Evolutionary conservation across 2,888 invertebrate genomes (phyloP), one percentile per base, ranked within the genome.

Genomic region (Clistopyga incitator): DNA sequence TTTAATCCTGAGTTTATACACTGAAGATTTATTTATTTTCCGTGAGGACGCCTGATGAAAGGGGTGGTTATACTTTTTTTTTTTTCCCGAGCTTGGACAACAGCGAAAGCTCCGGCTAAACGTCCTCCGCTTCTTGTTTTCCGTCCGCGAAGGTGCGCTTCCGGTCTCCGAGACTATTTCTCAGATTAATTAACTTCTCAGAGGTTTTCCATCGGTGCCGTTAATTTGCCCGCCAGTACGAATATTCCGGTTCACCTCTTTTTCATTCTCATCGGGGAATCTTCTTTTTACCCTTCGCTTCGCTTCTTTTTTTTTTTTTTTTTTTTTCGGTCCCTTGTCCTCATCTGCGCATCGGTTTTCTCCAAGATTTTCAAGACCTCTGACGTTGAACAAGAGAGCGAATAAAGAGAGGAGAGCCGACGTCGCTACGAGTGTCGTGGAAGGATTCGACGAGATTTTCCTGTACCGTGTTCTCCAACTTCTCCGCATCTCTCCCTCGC

Each of bases 141-240:
- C 67, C 23, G 54, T 20, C 42, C 15, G 11, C 20, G 52, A 64
- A 42, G 20, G 20, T 79, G 74, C 71, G n/a, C 34, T 61, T 65
- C 20, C 42, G 23, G 79, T 38, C 54, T 71, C 61, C 34, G 52
- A 15, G 25, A n/a, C 65, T 25, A 56, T 64, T 79, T 65, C 47
- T 45, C 72, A 47, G 61, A 79, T 79, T 79, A 79, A 79, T 79
- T 79, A 74, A 79, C 79, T 74, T 79, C 67, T 45, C 56, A 20
- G 10, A 65, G 45, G 59, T 59, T 64, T 74, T 50, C 74, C 72
- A 79, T 79, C 67, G 65, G 47, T 34, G 65, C 72, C 74, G 72
- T 79, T 74, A 74, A 79, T 67, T 79, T 54, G 45, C 54, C 74
- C 67, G 45, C 45, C 72, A 56, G 54, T 25, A 45, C 54, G 67